phyloP scores from a whole-genome alignment of 2,113 vertebrate genomes.

The Ageneiosus marmoratus region DNA sequence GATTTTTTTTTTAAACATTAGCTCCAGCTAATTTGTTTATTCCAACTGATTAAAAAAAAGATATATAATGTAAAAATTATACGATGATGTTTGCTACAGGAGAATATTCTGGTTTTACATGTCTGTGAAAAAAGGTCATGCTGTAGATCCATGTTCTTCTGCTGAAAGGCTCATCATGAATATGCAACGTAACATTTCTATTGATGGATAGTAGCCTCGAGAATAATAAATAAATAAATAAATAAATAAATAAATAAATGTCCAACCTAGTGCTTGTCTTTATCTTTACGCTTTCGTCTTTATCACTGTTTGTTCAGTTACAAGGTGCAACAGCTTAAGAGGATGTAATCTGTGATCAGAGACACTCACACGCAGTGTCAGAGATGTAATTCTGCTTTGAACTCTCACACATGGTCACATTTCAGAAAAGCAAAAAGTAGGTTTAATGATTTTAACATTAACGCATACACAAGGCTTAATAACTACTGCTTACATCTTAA shows the following conservation, averaged over 20 bases:
- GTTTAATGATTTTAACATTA: too few species aligned
- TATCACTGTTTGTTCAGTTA: not conserved
- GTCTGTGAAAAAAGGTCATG: not conserved
- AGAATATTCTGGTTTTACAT: not conserved
- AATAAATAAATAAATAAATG: not conserved
- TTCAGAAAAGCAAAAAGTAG: too few species aligned
- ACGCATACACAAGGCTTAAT: not conserved
- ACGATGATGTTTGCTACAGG: too few species aligned
- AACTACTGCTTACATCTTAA: not conserved
- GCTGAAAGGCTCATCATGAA: conserved; percentile 1
- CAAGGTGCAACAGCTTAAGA: not conserved
- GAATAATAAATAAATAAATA: not conserved
- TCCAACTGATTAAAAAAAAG: too few species aligned
- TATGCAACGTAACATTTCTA: not conserved
- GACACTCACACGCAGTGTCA: not conserved
- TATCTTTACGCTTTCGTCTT: not conserved
- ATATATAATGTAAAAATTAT: too few species aligned
- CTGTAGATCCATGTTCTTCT: not conserved
- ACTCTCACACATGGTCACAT: not conserved
- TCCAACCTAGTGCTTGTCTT: not conserved
- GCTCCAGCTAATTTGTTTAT: not conserved
- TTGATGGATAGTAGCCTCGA: not conserved
- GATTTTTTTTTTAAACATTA: not conserved
- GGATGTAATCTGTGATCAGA: not conserved
- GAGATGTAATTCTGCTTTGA: not conserved